These are phyloP conservation scores for Liopterus haemorrhoidalis DNA, from an alignment of 2,888 invertebrate genomes.

Conservation along the genomic window DNA sequence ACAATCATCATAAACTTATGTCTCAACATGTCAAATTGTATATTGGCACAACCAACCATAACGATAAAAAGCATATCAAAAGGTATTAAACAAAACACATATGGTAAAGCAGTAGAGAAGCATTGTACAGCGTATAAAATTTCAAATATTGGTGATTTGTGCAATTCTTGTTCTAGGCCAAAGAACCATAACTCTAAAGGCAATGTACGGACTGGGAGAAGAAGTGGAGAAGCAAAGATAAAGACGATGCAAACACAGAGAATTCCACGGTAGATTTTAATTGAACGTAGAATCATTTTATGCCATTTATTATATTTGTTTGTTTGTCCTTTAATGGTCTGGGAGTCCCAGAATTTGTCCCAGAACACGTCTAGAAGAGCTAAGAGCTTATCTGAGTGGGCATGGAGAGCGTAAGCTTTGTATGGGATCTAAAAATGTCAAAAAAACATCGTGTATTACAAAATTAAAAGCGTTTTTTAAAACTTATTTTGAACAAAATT, in stretches of 20 bases:
- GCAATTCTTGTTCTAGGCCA: conserved; percentile 12
- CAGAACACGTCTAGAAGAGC: conserved; percentile 11
- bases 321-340: conserved; percentile 1
- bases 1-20: conserved; percentile 7
- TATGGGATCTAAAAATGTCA: conserved; percentile 12
- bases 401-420: conserved; percentile 7
- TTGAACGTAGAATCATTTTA: neutral
- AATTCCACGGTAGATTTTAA: conserved; percentile 6
- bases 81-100: conserved; percentile 4
- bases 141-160: conserved; percentile 14
- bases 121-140: conserved; percentile 8
- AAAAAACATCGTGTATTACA: too few relatives aligned
- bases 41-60: conserved; percentile 3
- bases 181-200: conserved; percentile 12
- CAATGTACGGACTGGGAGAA: conserved; percentile 1
- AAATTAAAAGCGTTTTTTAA: too few relatives aligned
- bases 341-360: conserved; percentile 18
- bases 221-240: conserved; percentile 1
- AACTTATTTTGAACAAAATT: too few relatives aligned
- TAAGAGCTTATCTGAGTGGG: conserved; percentile 4
- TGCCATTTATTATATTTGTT: conserved; percentile 8
- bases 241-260: conserved; percentile 6
- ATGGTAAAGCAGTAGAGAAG: neutral
- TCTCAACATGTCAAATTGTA: conserved; percentile 15
- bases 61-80: conserved; percentile 14